Evolutionary conservation across 1,140 invertebrate species (phyloP).

Genomic region (Nautilus pompilius): DNA sequence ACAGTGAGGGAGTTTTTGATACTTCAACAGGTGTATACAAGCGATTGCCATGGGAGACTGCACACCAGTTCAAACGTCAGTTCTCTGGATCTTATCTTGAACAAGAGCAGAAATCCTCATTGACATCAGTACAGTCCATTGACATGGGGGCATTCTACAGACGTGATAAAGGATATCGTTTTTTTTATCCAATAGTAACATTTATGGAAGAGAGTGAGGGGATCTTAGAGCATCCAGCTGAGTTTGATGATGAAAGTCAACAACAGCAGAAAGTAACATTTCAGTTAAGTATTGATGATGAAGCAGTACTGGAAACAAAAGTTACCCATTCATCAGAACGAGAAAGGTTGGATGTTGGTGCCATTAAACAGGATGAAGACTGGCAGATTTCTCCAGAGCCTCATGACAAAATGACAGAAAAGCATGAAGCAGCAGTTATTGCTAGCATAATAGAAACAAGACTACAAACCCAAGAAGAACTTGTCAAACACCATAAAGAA

Average conservation of each 20-base stretch:
- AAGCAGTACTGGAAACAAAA: too few species aligned
- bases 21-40: slow-evolving; percentile 23
- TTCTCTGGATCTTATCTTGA: slow-evolving; percentile 42
- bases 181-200: slow-evolving; percentile 5
- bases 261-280: too few species aligned
- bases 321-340: too few species aligned
- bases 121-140: slow-evolving; percentile 29
- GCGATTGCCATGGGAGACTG: slow-evolving; percentile 44
- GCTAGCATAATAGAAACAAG: slow-evolving; percentile 37
- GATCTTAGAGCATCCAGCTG: not conserved
- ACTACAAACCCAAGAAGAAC: slow-evolving; percentile 23
- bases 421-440: slow-evolving; percentile 42
- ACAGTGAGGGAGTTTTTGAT: slow-evolving; percentile 36
- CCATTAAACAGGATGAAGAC: not conserved
- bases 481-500: slow-evolving; percentile 8
- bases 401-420: slow-evolving; percentile 40
- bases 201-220: slow-evolving; percentile 1
- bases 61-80: slow-evolving; percentile 43
- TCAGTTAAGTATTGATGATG: too few species aligned
- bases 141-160: slow-evolving; percentile 45
- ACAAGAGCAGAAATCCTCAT: slow-evolving; percentile 27
- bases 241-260: not conserved
- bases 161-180: slow-evolving; percentile 15
- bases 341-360: not conserved
- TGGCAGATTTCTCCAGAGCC: slow-evolving; percentile 23